Percentiles rank a stretch among this genome's conserved stretches.
Conservation (phyloP, 2,888 invertebrate genomes). For the Beris morrisii region DNA sequence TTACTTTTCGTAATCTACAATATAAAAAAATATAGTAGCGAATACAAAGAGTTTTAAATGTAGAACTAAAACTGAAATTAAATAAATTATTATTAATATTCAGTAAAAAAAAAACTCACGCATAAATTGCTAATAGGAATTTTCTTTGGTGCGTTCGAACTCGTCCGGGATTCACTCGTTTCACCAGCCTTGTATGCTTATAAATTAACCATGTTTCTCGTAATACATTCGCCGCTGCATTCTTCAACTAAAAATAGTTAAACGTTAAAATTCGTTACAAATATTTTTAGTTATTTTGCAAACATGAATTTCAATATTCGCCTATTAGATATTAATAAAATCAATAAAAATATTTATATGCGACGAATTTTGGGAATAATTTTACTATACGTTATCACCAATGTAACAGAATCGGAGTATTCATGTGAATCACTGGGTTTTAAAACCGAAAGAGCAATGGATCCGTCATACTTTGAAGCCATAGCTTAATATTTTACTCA, state of each 20-base stretch:
- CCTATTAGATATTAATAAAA: no score
- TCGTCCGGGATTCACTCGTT: slow-evolving; percentile 93
- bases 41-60: neutral
- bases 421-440: no score
- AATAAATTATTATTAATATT: neutral
- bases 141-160: slow-evolving; percentile 98
- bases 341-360: no score
- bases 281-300: no score
- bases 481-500: no score
- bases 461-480: no score
- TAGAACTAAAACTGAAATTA: neutral
- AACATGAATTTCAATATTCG: no score
- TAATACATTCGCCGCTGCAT: slow-evolving; percentile 98
- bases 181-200: slow-evolving; percentile 97
- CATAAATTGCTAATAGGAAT: slow-evolving; percentile 98
- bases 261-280: no score
- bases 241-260: slow-evolving; percentile 80
- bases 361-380: no score
- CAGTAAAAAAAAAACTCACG: slow-evolving; percentile 63
- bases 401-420: no score
- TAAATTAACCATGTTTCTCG: slow-evolving; percentile 99
- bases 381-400: no score
- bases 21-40: neutral
- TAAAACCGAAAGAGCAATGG: no score
- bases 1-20: slow-evolving; percentile 94